A percentile compares a stretch with the other conserved stretches of the same genome.
These are phyloP conservation scores for Baryphthengus martii DNA, from an alignment of 2,113 vertebrate genomes.

Conservation along the genomic window DNA sequence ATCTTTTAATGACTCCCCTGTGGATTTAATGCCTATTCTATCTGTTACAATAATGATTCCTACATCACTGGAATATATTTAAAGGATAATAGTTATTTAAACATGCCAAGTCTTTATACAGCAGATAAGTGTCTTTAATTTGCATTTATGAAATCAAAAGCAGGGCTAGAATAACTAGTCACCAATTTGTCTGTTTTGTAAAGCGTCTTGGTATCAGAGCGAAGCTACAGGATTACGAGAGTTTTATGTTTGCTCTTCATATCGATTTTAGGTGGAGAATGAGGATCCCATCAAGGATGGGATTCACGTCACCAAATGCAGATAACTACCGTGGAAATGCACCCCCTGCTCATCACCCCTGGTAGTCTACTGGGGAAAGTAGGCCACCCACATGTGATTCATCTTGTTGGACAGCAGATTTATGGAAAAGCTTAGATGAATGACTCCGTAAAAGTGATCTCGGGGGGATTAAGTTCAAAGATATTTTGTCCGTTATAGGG, in stretches of 20 bases:
- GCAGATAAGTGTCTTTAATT: slow-evolving; percentile 73
- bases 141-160: slow-evolving; percentile 71
- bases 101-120: slow-evolving; percentile 59
- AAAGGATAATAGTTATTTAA: slow-evolving; percentile 75
- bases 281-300: background rate
- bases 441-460: background rate
- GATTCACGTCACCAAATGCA: background rate
- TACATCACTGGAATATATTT: slow-evolving; percentile 66
- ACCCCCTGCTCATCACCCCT: background rate
- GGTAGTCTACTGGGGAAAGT: background rate
- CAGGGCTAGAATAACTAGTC: background rate
- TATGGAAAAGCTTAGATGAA: background rate
- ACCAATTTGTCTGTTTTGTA: background rate
- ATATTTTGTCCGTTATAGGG: background rate
- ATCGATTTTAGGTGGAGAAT: background rate
- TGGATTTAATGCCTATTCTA: slow-evolving; percentile 71
- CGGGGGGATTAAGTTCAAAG: background rate
- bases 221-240: background rate
- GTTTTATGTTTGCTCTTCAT: background rate
- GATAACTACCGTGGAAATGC: background rate
- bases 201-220: background rate
- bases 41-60: slow-evolving; percentile 71
- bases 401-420: background rate
- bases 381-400: background rate
- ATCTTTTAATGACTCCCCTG: slow-evolving; percentile 74